A percentile compares a stretch with the other conserved stretches of the same genome.
Conservation (phyloP, 2,113 vertebrate genomes). For the Hiodon tergisus region DNA sequence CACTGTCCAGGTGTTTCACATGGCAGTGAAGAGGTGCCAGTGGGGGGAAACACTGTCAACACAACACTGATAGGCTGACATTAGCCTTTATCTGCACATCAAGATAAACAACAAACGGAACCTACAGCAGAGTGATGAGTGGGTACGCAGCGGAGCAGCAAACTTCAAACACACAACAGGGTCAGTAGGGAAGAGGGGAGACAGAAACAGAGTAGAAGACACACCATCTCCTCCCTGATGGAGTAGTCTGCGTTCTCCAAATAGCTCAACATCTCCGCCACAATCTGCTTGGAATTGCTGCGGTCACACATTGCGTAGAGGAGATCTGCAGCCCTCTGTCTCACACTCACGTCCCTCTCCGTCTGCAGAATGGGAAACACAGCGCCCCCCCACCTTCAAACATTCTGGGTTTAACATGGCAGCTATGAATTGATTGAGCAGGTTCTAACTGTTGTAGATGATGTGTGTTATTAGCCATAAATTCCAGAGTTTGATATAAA, state of each 20-base stretch:
- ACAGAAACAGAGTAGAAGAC: conserved; percentile 26
- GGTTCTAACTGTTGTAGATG: no score
- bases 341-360: conserved; percentile 83
- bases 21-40: neutral
- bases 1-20: neutral
- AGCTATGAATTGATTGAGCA: no score
- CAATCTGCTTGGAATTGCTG: conserved; percentile 87
- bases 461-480: no score
- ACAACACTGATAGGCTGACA: neutral
- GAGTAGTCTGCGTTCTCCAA: conserved; percentile 86
- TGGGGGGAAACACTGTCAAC: neutral
- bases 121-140: neutral
- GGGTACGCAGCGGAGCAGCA: no score
- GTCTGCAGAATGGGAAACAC: conserved; percentile 57
- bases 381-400: no score
- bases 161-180: no score
- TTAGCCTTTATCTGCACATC: no score
- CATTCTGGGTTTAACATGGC: no score
- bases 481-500: no score
- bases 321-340: conserved; percentile 82
- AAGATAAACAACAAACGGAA: neutral
- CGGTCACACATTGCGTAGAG: conserved; percentile 92
- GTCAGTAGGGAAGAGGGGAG: neutral
- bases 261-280: conserved; percentile 89
- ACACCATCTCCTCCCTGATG: conserved; percentile 86